phyloP scores from a whole-genome alignment of 2,113 vertebrate species.

The Periophthalmus modestus region DNA sequence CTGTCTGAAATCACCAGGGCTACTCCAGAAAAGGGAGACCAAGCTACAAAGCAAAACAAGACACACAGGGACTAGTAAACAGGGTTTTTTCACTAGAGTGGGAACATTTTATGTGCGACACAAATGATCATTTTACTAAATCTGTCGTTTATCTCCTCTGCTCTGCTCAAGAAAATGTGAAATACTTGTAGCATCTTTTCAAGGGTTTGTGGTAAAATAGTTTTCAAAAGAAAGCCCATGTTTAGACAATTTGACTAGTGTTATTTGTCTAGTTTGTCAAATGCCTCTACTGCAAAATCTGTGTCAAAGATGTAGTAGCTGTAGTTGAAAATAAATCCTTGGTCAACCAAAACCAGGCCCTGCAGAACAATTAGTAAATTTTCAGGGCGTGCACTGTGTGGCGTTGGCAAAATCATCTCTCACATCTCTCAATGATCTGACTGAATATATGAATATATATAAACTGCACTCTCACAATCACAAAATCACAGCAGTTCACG shows the following conservation, averaged over 20 bases:
- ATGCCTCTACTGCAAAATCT: too few relatives aligned
- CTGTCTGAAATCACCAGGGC: constrained; percentile 48
- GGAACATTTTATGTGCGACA: background rate
- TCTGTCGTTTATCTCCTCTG: background rate
- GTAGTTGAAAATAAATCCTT: background rate
- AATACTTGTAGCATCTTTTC: too few relatives aligned
- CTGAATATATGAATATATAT: too few relatives aligned
- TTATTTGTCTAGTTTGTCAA: too few relatives aligned
- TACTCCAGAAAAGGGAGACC: constrained; percentile 38
- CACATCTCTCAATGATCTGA: background rate
- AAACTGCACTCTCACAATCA: too few relatives aligned
- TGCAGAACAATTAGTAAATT: background rate
- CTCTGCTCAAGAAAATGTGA: background rate
- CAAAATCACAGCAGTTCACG: too few relatives aligned
- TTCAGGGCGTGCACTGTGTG: background rate
- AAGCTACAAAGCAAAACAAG: constrained; percentile 36
- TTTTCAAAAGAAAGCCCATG: background rate
- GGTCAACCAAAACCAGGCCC: background rate
- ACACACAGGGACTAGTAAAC: constrained; percentile 23
- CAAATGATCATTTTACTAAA: too few relatives aligned
- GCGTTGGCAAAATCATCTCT: too few relatives aligned
- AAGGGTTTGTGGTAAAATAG: background rate
- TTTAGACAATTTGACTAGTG: too few relatives aligned
- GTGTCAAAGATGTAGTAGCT: too few relatives aligned
- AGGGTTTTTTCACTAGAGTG: constrained; percentile 9